Percentiles rank a stretch among this genome's conserved stretches.
Conservation (phyloP, 1,140 invertebrate species). For the Leptinotarsa undecemlineata region DNA sequence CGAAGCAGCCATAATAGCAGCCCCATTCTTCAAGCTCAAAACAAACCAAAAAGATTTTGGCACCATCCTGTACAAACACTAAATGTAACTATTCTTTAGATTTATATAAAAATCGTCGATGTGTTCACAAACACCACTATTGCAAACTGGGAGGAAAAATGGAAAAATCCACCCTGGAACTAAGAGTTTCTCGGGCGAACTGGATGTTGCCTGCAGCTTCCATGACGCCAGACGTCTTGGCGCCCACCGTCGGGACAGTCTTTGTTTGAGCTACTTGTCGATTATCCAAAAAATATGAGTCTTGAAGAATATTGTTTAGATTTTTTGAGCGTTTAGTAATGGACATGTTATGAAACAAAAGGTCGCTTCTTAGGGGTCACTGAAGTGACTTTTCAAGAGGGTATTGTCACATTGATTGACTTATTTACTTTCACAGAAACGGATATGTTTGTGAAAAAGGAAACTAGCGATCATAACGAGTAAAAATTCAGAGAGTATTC, state of each 20-base stretch:
- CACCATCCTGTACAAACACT: conserved; percentile 5
- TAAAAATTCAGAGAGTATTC: no score
- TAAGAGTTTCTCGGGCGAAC: neutral
- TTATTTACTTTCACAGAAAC: no score
- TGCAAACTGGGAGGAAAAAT: neutral
- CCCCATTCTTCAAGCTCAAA: conserved; percentile 38
- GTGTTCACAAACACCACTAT: neutral
- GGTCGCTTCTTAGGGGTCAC: no score
- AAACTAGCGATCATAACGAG: no score
- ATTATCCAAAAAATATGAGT: neutral
- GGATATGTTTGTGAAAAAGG: no score
- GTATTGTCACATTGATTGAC: no score
- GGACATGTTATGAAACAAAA: no score
- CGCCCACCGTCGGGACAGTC: conserved; percentile 10
- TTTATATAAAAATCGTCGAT: neutral
- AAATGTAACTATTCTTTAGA: conserved; percentile 9
- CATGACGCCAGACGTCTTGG: conserved; percentile 32
- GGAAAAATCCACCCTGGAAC: neutral
- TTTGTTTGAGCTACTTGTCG: neutral
- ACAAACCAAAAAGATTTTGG: conserved; percentile 33
- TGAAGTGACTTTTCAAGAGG: no score
- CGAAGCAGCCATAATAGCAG: conserved; percentile 32
- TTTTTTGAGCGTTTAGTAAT: no score
- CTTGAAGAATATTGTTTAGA: no score
- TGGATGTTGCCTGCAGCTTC: conserved; percentile 10